phyloP scores from a whole-genome alignment of 2,113 vertebrate genomes.

The Burhinus oedicnemus region DNA sequence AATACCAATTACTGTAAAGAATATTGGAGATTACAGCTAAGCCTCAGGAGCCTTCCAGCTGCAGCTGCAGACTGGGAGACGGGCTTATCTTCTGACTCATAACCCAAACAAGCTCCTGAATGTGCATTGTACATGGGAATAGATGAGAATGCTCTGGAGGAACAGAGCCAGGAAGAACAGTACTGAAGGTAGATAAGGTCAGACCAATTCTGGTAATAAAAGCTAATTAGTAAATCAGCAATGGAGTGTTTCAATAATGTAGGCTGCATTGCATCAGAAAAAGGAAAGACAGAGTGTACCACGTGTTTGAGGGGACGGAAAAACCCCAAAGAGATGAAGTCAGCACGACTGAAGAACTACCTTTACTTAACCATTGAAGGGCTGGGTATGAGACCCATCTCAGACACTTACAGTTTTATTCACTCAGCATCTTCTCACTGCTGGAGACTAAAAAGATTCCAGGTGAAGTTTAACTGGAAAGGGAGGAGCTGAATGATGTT shows the following conservation, averaged over 20 bases:
- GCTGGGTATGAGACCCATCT: neutral
- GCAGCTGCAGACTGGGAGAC: conserved; percentile 12
- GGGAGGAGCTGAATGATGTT: neutral
- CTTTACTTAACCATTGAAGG: conserved; percentile 15
- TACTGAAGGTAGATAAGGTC: conserved; percentile 50
- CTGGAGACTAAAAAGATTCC: neutral
- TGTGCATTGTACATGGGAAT: conserved; percentile 6
- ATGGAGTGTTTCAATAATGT: conserved; percentile 60
- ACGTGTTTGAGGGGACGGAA: neutral
- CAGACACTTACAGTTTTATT: neutral
- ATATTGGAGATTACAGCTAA: neutral
- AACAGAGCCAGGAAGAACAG: conserved; percentile 51
- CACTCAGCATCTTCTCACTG: neutral
- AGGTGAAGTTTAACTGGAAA: neutral
- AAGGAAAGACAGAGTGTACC: conserved; percentile 2
- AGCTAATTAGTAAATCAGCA: conserved; percentile 60
- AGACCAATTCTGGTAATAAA: conserved; percentile 62
- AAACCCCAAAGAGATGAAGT: conserved; percentile 22
- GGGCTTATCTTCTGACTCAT: conserved; percentile 56
- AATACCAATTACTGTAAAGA: conserved; percentile 28
- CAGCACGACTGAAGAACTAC: neutral
- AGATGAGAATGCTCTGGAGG: conserved; percentile 56
- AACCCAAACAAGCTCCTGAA: conserved; percentile 38
- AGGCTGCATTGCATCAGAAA: conserved; percentile 55
- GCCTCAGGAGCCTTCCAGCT: neutral